Percentiles rank a stretch among this genome's conserved stretches.
These are phyloP conservation scores for Cephus cinctus DNA, from an alignment of 1,140 invertebrate genomes.

Conservation along the genomic window DNA sequence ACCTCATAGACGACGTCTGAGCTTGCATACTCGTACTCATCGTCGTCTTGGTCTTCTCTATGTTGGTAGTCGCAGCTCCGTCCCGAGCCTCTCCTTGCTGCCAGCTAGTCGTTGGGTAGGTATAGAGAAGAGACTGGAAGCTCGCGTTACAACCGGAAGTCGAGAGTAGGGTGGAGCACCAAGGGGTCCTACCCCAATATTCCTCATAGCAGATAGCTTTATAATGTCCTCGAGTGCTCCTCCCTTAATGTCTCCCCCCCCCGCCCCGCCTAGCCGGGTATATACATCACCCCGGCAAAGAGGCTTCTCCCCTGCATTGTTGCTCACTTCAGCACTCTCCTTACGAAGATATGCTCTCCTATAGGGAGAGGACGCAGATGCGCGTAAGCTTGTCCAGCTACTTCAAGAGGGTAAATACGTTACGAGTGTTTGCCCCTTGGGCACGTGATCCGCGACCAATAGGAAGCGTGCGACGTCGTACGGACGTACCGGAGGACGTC, in stretches of 20 bases:
- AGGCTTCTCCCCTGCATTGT: slow-evolving; percentile 28
- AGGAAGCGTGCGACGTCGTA: too few relatives aligned
- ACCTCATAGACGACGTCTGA: too few relatives aligned
- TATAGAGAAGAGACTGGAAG: slow-evolving; percentile 8
- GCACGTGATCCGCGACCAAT: neutral
- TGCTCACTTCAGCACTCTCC: slow-evolving; percentile 36
- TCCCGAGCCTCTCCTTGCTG: too few relatives aligned
- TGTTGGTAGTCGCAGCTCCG: too few relatives aligned
- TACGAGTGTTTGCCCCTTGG: neutral
- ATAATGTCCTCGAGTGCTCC: slow-evolving; percentile 40
- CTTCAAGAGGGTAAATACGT: neutral
- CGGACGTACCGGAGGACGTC: too few relatives aligned
- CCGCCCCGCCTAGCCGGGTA: slow-evolving; percentile 2
- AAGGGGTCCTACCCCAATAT: slow-evolving; percentile 13
- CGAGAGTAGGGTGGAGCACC: slow-evolving; percentile 23
- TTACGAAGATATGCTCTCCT: too few relatives aligned
- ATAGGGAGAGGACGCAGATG: neutral
- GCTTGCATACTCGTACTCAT: too few relatives aligned
- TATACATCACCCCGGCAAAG: neutral
- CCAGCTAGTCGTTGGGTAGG: too few relatives aligned
- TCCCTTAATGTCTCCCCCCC: slow-evolving; percentile 34
- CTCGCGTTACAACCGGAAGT: slow-evolving; percentile 50
- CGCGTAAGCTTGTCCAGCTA: neutral
- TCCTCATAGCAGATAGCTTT: slow-evolving; percentile 22
- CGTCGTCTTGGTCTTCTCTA: too few relatives aligned